Conservation (phyloP, 2,888 invertebrate genomes). For the Scaptomyza flava region DNA sequence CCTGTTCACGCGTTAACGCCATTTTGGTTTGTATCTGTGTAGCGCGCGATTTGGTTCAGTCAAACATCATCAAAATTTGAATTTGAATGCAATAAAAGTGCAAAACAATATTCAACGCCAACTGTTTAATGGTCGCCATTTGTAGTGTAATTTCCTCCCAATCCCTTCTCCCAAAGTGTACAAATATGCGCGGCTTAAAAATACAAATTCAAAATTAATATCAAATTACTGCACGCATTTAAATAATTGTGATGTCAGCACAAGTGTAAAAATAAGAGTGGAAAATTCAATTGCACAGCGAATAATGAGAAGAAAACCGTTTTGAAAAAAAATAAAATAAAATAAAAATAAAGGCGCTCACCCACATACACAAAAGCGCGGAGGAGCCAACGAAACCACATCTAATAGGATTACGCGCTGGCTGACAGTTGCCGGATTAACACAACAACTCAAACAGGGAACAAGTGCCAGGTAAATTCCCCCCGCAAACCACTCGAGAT, state of each 20-base stretch:
- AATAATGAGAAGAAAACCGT: conserved; percentile 10
- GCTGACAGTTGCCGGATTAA: conserved; percentile 65
- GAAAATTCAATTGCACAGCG: conserved; percentile 27
- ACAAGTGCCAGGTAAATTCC: conserved; percentile 38
- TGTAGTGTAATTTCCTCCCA: conserved; percentile 5
- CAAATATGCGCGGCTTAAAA: conserved; percentile 66
- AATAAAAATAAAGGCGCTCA: conserved; percentile 2
- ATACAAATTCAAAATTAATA: conserved; percentile 75
- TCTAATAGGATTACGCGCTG: conserved; percentile 72
- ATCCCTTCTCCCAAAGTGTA: conserved; percentile 6
- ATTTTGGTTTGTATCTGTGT: conserved; percentile 28
- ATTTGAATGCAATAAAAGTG: conserved; percentile 76
- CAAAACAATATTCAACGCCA: conserved; percentile 48
- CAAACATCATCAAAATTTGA: conserved; percentile 67
- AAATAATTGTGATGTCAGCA: conserved; percentile 67
- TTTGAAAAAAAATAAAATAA: too few relatives aligned
- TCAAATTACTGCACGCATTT: conserved; percentile 77
- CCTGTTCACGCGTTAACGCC: conserved; percentile 38
- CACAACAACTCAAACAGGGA: conserved; percentile 47
- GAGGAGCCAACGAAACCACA: conserved; percentile 43
- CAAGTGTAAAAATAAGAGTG: conserved; percentile 50
- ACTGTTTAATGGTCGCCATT: conserved; percentile 51
- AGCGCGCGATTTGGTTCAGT: conserved; percentile 45
- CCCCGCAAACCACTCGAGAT: neutral
- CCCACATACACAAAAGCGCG: conserved; percentile 7